Base-by-base conservation (phyloP, 2,113 vertebrate species). In the Columbina picui region DNA sequence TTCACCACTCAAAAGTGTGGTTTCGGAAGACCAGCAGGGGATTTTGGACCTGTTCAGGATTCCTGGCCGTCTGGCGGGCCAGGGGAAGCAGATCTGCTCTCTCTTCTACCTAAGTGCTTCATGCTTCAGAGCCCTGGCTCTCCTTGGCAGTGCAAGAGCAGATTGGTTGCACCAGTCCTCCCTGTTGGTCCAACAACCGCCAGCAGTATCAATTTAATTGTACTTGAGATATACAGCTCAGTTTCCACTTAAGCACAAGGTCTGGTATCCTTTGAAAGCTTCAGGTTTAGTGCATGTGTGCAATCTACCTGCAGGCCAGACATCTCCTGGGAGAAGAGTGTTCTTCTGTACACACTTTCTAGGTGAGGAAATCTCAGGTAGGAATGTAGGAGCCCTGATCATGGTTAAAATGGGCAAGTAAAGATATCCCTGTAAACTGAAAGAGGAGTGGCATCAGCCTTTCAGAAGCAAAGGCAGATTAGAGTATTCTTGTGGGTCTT, bases 151-250 rank as follows among this genome's bases (percentile, higher is more conserved):
- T 32, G 27, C 27, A 64, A 60, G 32, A 71, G 70, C 19, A 64
- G 6, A 65, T n/a, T 70, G 32, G 18, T 25, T 85, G n/a, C 39
- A 50, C 45, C 34, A 52, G 29, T 43, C 9, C 30, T 63, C 60
- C 29, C 77, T 16, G 4, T 26, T 22, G 67, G 29, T 84, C 25
- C 84, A 91, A 17, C 13, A 29, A 25, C 38, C 70, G 34, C 16
- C 0, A 0, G 20, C 10, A 39, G 9, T 34, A 43, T 26, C 27
- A 34, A 0, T 82, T 75, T 68, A 78, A 43, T 49, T 74, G 9
- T 19, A 36, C 5, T 34, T 34, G 26, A 71, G 43, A 17, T 59
- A 5, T 21, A 38, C 1, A 1, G 12, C 6, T 89, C 13, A 14
- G 43, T 79, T 87, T 82, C 67, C 16, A 67, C 36, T 45, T 63